Percentiles rank a stretch among this genome's conserved stretches.
Conservation (phyloP, 2,113 vertebrate species). For the Corynorhinus townsendii region DNA sequence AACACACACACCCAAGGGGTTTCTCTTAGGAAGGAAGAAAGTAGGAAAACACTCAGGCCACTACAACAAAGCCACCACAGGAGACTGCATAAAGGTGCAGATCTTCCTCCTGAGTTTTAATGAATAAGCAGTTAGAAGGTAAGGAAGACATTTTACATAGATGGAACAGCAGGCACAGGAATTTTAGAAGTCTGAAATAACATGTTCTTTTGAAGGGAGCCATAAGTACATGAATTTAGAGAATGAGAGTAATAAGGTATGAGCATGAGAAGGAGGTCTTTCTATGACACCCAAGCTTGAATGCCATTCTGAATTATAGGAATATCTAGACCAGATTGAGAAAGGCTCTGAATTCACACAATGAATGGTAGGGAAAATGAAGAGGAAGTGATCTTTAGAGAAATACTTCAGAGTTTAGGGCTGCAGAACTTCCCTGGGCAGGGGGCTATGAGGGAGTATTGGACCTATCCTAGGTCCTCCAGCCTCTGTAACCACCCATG, state of each 20-base stretch:
- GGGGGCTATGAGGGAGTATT: background rate
- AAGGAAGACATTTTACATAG: background rate
- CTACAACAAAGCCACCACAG: background rate
- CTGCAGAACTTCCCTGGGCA: background rate
- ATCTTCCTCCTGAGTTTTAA: background rate
- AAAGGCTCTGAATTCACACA: background rate
- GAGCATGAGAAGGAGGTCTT: background rate
- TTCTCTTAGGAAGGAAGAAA: background rate
- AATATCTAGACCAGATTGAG: background rate
- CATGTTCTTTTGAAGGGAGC: background rate
- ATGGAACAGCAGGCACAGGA: background rate
- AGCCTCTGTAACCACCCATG: rapidly evolving
- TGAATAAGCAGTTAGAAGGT: background rate
- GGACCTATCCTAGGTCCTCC: background rate
- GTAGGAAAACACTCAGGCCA: background rate
- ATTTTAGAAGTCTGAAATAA: background rate
- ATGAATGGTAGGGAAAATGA: background rate
- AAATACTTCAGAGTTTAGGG: background rate
- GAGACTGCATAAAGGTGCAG: background rate
- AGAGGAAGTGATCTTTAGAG: background rate
- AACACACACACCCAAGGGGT: background rate
- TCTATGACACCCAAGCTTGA: background rate
- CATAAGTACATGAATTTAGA: rapidly evolving
- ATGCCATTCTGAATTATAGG: background rate
- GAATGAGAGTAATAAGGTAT: background rate